Base-by-base conservation (phyloP, 1,140 invertebrate species). In the Metopolophium dirhodum region DNA sequence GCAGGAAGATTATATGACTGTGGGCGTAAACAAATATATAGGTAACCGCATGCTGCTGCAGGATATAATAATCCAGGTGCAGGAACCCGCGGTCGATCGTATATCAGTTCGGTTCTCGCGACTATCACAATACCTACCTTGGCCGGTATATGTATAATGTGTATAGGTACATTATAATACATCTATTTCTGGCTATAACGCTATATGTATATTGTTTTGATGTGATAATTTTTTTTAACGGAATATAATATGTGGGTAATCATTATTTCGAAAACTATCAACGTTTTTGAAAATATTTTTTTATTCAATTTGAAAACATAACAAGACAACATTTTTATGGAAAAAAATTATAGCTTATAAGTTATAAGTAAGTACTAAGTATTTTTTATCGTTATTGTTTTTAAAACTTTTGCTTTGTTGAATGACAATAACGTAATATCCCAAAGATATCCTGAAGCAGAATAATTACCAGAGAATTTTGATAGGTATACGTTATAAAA, bases 11-110 rank as follows among this genome's bases (percentile, higher is more conserved):
- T 83, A 83, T 83, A 83, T 37, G 77, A 83, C 35, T 23, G 35
- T 83, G 77, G 77, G 77, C 77, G 77, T 83, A 83, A 83, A 83
- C 35, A 83, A 83, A 83, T 37, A 83, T 82, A 82, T 82, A 82
- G n/a, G 35, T 35, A 83, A 37, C 77, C 77, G 77, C 77, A 23
- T 0, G 61, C 30, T 18, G 61, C 61, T 83, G 7, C 35, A 83
- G 77, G 77, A 83, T 83, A 77, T 77, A 83, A 83, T 83, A 37
- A 83, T 83, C 35, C n/a, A 83, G 77, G 77, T 37, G 77, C 35
- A 77, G 77, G 77, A 83, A 83, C 77, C 77, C 77, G 35, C 2
- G 77, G 77, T 83, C 35, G n/a, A 83, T 83, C 77, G 18, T 35
- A 83, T 83, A 37, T 77, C 61, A 77, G 61, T 77, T 77, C 14